Conservation (phyloP, 2,797 vertebrate species). For the Carcharodon carcharias region DNA sequence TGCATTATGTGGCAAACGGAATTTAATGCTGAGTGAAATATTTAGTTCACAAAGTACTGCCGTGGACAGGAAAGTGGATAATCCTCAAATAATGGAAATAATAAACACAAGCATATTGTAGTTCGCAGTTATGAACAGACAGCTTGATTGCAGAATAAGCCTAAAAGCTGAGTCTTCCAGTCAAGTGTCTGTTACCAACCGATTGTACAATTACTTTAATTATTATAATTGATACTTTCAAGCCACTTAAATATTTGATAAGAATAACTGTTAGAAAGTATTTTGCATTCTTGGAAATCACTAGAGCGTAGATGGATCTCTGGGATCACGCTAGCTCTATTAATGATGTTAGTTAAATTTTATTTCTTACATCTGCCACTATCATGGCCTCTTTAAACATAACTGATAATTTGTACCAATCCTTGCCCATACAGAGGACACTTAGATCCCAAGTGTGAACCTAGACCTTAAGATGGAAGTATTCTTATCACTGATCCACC, state of each 20-base stretch:
- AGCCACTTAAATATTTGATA: neutral
- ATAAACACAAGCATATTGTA: neutral
- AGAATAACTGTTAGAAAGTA: neutral
- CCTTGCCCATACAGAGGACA: too few species aligned
- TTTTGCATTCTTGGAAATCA: neutral
- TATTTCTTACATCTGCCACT: neutral
- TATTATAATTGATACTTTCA: neutral
- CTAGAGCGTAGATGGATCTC: neutral
- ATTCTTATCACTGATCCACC: neutral
- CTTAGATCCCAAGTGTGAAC: neutral
- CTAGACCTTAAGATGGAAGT: neutral
- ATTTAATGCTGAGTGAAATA: neutral
- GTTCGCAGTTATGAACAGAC: neutral
- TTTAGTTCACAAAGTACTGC: neutral
- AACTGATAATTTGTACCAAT: neutral
- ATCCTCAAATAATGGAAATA: neutral
- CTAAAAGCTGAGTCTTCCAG: neutral
- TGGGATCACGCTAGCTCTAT: neutral
- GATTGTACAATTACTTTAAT: neutral
- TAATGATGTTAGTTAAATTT: neutral
- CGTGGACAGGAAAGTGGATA: neutral
- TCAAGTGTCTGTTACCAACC: neutral
- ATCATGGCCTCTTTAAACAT: neutral
- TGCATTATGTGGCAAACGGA: neutral
- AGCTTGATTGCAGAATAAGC: neutral